Evolutionary conservation across 2,888 invertebrate species (phyloP).

Genomic region (Dysmachus trigonus): DNA sequence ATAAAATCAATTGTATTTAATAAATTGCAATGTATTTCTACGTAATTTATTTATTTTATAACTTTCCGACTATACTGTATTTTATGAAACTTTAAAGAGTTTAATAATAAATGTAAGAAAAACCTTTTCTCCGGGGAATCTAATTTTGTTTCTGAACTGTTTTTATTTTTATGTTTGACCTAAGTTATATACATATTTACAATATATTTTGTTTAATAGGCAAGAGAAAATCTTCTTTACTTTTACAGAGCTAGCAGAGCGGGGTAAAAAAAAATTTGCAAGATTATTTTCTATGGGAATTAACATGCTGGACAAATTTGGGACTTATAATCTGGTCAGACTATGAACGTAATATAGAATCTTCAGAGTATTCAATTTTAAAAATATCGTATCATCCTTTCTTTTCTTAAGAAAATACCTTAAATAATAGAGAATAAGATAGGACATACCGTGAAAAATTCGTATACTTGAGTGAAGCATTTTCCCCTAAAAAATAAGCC

Average conservation of each 20-base stretch:
- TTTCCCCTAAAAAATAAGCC: too few species aligned
- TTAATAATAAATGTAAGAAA: slow-evolving; percentile 36
- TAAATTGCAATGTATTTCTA: slow-evolving; percentile 28
- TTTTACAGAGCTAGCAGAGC: background rate
- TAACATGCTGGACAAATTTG: too few species aligned
- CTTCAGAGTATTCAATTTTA: too few species aligned
- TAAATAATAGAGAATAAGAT: too few species aligned
- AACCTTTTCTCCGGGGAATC: slow-evolving; percentile 35
- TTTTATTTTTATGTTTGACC: background rate
- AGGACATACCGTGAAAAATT: too few species aligned
- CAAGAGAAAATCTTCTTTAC: background rate
- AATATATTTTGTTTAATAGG: background rate
- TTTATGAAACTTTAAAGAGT: slow-evolving; percentile 21
- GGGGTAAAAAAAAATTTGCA: background rate
- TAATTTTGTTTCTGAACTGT: background rate
- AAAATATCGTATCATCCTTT: too few species aligned
- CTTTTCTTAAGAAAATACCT: too few species aligned
- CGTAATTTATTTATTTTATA: slow-evolving; percentile 38
- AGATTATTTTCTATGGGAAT: too few species aligned
- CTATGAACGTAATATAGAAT: too few species aligned
- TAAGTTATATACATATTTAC: background rate
- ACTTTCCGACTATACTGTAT: slow-evolving; percentile 33
- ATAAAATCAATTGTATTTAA: slow-evolving; percentile 29
- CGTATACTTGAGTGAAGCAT: too few species aligned
- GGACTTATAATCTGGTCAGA: too few species aligned